Conservation (phyloP, 2,113 vertebrate species). For the Lophotis ruficrista region DNA sequence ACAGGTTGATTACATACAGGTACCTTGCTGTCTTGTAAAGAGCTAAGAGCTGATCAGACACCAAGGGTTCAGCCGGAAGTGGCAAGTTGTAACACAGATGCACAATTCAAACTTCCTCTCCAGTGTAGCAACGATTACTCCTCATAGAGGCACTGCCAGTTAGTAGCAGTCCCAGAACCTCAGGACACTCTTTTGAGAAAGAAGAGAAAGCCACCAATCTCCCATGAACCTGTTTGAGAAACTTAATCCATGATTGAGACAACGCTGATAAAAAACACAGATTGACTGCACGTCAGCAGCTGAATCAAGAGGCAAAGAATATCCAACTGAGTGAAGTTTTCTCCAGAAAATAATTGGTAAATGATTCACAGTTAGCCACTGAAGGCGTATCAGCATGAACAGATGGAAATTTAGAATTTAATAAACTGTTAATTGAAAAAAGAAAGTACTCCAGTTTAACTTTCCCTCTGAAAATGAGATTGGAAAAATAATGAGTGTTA, state of each 20-base stretch:
- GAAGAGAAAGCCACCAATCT: not conserved
- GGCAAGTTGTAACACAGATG: not conserved
- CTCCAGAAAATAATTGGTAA: conserved; percentile 47
- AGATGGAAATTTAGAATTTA: conserved; percentile 45
- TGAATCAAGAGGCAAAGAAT: not conserved
- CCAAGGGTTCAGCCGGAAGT: not conserved
- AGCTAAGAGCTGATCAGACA: not conserved
- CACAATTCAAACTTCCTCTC: not conserved
- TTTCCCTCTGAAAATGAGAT: conserved; percentile 25
- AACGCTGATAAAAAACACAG: not conserved
- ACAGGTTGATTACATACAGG: not conserved
- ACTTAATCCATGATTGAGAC: not conserved
- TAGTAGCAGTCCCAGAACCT: not conserved
- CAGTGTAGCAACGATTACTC: not conserved
- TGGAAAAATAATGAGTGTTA: not conserved
- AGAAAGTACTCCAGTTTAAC: conserved; percentile 12
- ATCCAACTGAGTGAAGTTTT: not conserved
- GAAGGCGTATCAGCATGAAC: conserved; percentile 15
- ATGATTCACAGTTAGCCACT: conserved; percentile 12
- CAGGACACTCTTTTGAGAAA: not conserved
- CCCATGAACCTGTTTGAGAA: conserved; percentile 8
- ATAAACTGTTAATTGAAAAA: not conserved
- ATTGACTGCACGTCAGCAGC: not conserved
- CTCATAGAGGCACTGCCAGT: not conserved
- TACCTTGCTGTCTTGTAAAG: not conserved